phyloP scores from a whole-genome alignment of 2,797 vertebrate species.

The Cossypha caffra region DNA sequence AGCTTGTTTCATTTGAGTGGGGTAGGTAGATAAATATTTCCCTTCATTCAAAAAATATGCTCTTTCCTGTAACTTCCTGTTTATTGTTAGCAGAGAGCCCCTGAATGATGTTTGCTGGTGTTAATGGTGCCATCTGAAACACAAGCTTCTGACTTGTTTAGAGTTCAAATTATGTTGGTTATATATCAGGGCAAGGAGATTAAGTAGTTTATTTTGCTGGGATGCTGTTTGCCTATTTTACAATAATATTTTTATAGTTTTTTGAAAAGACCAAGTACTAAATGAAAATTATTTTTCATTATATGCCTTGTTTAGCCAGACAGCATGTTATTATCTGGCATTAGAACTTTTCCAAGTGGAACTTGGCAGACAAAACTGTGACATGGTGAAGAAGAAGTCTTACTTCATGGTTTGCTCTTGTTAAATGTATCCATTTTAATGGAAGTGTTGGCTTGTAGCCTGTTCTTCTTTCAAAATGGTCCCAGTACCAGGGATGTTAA shows the following conservation, averaged over 20 bases:
- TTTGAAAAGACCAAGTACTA: not conserved
- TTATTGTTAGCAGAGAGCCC: not conserved
- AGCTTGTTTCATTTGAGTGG: not conserved
- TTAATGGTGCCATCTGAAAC: not conserved
- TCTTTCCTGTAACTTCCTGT: not conserved
- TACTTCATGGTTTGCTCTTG: not conserved
- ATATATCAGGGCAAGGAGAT: not conserved
- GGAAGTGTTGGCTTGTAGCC: not conserved
- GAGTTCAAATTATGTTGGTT: not conserved
- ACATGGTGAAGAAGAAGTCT: not conserved
- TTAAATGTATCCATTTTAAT: slow-evolving; percentile 26
- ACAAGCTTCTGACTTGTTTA: not conserved
- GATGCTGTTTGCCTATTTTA: not conserved
- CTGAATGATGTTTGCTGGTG: not conserved
- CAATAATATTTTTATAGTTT: slow-evolving; percentile 21
- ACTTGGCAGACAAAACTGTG: slow-evolving; percentile 4
- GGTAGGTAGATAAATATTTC: not conserved
- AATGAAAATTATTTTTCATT: slow-evolving; percentile 38
- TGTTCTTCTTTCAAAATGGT: not conserved
- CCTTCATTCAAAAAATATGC: not conserved
- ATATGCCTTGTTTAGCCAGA: slow-evolving; percentile 1
- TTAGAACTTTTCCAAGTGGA: not conserved
- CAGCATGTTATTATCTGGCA: not conserved
- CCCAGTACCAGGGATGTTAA: not conserved
- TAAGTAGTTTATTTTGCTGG: not conserved